Evolutionary conservation across 2,888 invertebrate species (phyloP).

Genomic region (Eristalinus aeneus): DNA sequence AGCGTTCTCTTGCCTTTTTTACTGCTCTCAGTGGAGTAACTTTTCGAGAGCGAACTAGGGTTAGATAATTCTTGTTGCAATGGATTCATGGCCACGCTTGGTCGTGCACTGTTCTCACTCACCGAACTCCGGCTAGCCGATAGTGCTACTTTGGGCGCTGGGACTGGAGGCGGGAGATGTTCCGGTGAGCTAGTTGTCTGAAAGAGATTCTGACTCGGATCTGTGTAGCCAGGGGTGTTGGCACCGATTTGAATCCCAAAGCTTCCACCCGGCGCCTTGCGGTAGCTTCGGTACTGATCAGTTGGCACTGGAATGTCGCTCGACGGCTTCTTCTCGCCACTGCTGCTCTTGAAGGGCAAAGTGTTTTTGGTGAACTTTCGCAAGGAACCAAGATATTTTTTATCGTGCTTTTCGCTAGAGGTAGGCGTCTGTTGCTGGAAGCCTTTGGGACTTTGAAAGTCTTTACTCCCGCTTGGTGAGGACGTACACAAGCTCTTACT

Average conservation of each 20-base stretch:
- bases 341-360: slow-evolving; percentile 79
- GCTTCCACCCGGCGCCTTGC: slow-evolving; percentile 84
- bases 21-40: slow-evolving; percentile 71
- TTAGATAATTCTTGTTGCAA: slow-evolving; percentile 4
- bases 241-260: slow-evolving; percentile 80
- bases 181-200: slow-evolving; percentile 48
- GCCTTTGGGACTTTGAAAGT: slow-evolving; percentile 59
- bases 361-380: slow-evolving; percentile 84
- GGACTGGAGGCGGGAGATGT: slow-evolving; percentile 58
- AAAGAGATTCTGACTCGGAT: slow-evolving; percentile 65
- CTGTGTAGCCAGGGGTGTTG: slow-evolving; percentile 78
- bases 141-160: slow-evolving; percentile 40
- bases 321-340: slow-evolving; percentile 77
- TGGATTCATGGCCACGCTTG: slow-evolving; percentile 3
- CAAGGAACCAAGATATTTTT: slow-evolving; percentile 84
- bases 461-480: slow-evolving; percentile 76
- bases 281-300: slow-evolving; percentile 88
- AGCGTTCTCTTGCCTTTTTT: slow-evolving; percentile 76
- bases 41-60: slow-evolving; percentile 39
- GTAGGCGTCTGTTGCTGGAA: slow-evolving; percentile 72
- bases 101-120: slow-evolving; percentile 40
- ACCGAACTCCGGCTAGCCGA: slow-evolving; percentile 61
- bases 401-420: slow-evolving; percentile 77
- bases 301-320: slow-evolving; percentile 87
- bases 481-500: slow-evolving; percentile 77